phyloP scores from a whole-genome alignment of 2,113 vertebrate genomes.

The Sterrhoptilus dennistouni region DNA sequence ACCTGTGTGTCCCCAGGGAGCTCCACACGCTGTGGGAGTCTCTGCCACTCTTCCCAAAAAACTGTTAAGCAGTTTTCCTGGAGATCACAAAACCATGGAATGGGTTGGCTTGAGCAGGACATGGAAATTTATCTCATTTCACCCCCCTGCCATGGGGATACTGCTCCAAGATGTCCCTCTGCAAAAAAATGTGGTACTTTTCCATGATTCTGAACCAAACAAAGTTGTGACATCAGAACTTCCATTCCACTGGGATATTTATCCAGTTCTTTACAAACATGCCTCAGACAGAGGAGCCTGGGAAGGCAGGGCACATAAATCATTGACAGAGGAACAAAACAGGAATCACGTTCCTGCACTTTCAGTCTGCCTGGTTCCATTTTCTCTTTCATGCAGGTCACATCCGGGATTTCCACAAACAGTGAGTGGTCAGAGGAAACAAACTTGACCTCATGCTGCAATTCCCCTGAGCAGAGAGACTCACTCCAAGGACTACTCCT shows the following conservation, averaged over 20 bases:
- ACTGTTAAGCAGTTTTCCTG: not conserved
- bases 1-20: rapidly evolving
- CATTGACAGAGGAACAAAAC: not conserved
- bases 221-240: rapidly evolving
- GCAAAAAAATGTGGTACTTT: not conserved
- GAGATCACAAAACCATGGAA: not conserved
- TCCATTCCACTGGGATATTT: not conserved
- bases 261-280: not conserved
- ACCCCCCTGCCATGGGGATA: not conserved
- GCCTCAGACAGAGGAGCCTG: not conserved
- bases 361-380: not conserved
- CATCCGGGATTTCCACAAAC: not conserved
- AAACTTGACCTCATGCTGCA: not conserved
- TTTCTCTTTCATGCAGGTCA: not conserved
- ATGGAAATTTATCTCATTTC: not conserved
- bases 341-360: not conserved
- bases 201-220: not conserved
- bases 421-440: not conserved
- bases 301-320: not conserved
- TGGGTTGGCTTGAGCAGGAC: not conserved
- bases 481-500: not conserved
- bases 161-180: not conserved
- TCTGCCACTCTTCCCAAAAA: not conserved
- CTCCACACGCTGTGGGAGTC: rapidly evolving
- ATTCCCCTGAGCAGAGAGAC: not conserved